Evolutionary conservation across 1,140 invertebrate genomes (phyloP), one percentile per base, ranked within the genome.

Genomic region (Sinonovacula constricta): DNA sequence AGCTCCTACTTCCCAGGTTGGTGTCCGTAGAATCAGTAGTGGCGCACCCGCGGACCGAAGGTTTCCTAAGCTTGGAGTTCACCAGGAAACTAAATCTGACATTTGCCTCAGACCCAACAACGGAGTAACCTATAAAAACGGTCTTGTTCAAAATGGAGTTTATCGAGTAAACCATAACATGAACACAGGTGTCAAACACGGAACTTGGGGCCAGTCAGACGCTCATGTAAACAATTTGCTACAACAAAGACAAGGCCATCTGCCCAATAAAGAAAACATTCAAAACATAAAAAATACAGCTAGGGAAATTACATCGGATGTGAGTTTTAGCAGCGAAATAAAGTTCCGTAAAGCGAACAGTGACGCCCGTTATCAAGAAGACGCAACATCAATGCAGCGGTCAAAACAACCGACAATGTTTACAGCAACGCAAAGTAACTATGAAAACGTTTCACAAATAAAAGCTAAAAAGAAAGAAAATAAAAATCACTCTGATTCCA

Each of bases 261-360:
- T n/a, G n/a, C n/a, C n/a, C n/a, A n/a, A n/a, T n/a, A n/a, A n/a
- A n/a, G n/a, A n/a, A n/a, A 54, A 34, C 18, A 31, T 33, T 10
- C 30, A 28, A 7, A 56, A 36, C 31, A 15, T 15, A n/a, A 14
- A 26, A 31, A 45, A 45, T n/a, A 28, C 49, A 15, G 24, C 39
- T 28, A 39, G 22, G 7, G 51, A 63, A 22, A 33, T 15, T 33
- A 51, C 36, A 5, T 45, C 28, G 26, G 63, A 67, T 30, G 5
- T 67, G n/a, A 67, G 72, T 57, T 76, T 53, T 22, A 24, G 33
- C 56, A 67, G 63, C 59, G 63, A 76, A 39, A n/a, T 76, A 1
- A 57, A 39, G 31, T 76, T 67, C 51, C 49, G 72, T n/a, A 51
- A 51, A 45, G 30, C 34, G n/a, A n/a, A n/a, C n/a, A n/a, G n/a